phyloP scores from a whole-genome alignment of 2,888 invertebrate genomes.

The Epiblema foenella region DNA sequence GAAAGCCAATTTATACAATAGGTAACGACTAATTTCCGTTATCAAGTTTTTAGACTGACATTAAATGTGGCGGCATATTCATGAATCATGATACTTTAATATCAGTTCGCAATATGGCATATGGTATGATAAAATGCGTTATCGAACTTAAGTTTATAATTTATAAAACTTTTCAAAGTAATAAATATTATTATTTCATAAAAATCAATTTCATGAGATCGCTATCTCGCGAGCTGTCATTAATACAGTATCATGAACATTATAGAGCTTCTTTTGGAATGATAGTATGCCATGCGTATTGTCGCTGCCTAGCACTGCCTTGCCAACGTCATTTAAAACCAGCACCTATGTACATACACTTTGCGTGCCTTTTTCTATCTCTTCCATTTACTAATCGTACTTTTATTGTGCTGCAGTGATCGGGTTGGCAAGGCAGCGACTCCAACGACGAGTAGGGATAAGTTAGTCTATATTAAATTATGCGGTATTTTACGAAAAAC shows the following conservation, averaged over 20 bases:
- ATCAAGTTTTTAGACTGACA: too few relatives aligned
- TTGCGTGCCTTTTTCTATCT: conserved; percentile 57
- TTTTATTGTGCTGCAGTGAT: conserved; percentile 77
- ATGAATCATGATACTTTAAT: too few relatives aligned
- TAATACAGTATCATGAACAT: not conserved
- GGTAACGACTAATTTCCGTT: too few relatives aligned
- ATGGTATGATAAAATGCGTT: too few relatives aligned
- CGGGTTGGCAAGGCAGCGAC: conserved; percentile 72
- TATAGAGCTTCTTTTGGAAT: conserved; percentile 8
- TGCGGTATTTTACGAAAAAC: conserved; percentile 54
- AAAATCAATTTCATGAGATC: not conserved
- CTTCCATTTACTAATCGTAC: conserved; percentile 48
- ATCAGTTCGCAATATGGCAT: too few relatives aligned
- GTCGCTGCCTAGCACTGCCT: conserved; percentile 65
- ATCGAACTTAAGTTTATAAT: too few relatives aligned
- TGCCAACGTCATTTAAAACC: conserved; percentile 70
- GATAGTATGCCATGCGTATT: conserved; percentile 46
- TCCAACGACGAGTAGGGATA: conserved; percentile 61
- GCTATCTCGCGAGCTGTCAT: not conserved
- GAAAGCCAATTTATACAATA: too few relatives aligned
- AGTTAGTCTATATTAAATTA: conserved; percentile 54
- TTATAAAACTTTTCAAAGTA: too few relatives aligned
- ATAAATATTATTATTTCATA: too few relatives aligned
- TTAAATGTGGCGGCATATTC: too few relatives aligned
- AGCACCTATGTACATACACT: conserved; percentile 73